Base-by-base conservation (phyloP, 2,113 vertebrate genomes). In the Vimba vimba region DNA sequence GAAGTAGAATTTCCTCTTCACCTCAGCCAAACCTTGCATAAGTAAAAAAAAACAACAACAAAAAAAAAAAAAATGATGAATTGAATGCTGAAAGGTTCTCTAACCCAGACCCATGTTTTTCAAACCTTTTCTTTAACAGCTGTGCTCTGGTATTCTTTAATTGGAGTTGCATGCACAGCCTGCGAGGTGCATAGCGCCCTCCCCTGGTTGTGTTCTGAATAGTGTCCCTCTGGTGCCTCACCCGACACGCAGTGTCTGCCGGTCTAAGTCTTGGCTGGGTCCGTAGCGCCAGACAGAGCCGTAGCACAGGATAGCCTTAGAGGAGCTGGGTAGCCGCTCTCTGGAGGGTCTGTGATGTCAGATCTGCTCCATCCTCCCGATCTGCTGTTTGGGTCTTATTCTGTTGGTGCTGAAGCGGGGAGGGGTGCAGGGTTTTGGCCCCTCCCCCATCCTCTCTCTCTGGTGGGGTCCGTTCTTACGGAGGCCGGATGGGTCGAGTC, bases 251-350 rank as follows among this genome's bases (percentile, higher is more conserved):
- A 96, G 95, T 96, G 96, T 94, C 96, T 95, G 96, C 96, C 94
- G 93, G 95, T 97, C 95, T 97, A 97, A 95, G 96, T 97, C 96
- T 96, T 97, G 96, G 96, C 96, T 97, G 94, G 94, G 93, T 94
- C 93, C 94, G 96, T 97, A 97, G 97, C 96, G 92, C 81, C 81
- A 83, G 6, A 59, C 47, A 83, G 81, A 83, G 30, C 94, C 94
- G 95, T 97, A 97, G 97, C 96, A 93, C 96, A 97, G 96, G 96
- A 97, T 97, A 97, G 96, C 97, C 95, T 97, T 95, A 97, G 77
- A 88, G 97, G 96, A 95, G 93, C 93, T 93, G 93, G 93, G 93
- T 95, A 94, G 93, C 94, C 92, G 90, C 93, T 93, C 92, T 95
- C 93, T 94, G 94, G 95, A 95, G 95, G 94, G 93, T 95, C 95